Evolutionary conservation across 2,113 vertebrate genomes (phyloP), one percentile per base, ranked within the genome.

Genomic region (Aptenodytes forsteri): DNA sequence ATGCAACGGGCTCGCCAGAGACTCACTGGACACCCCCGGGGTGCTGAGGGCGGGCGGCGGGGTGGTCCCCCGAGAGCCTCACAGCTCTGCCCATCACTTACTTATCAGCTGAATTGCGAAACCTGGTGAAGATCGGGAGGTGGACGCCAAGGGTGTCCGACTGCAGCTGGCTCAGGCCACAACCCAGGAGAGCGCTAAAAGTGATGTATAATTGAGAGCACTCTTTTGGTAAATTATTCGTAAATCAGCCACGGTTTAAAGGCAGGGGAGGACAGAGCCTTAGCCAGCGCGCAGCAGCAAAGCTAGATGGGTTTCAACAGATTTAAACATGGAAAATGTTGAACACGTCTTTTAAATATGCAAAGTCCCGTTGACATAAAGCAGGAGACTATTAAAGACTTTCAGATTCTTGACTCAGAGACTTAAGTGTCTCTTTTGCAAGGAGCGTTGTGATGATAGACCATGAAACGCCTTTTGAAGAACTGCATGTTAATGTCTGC

Each of bases 51-150:
- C 3, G 3, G 34, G 38, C 2, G 6, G 16, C 0, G 0, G 19
- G 15, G 18, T 2, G 2, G 6, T 17, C 12, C n/a, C 42, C 17
- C 10, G 30, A 22, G 11, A 71, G 12, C 38, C 77, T 38, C 61
- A 61, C 54, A 65, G 12, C 52, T 76, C 77, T 83, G 66, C 75
- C 75, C 64, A 54, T 77, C 86, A 71, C 93, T 92, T 69, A 93
- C 83, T 93, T 96, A 78, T 76, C 96, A 87, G 93, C 91, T 78
- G 97, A 97, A 70, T 96, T 97, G 83, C 58, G 17, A 94, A 97
- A 94, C 44, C 93, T 96, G 62, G 83, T 88, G 73, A 97, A 89
- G 79, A 95, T 36, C 0, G 8, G 95, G 49, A 98, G 88, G 80
- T 80, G 83, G 50, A 93, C 17, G 54, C 92, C 90, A 55, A 92